Base-by-base conservation (phyloP, 2,888 invertebrate genomes). In the Euzophera pinguis region DNA sequence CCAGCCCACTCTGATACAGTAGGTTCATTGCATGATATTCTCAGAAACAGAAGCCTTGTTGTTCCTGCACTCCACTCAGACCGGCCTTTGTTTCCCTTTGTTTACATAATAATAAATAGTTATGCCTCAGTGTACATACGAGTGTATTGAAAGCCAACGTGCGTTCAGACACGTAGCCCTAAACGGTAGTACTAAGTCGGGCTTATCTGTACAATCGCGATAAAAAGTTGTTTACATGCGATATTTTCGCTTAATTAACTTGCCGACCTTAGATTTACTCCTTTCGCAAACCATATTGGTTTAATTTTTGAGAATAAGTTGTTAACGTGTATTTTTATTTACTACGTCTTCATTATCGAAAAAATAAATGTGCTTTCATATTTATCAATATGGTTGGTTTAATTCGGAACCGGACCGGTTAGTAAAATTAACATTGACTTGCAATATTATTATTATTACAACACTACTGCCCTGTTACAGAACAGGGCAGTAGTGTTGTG, bases 11-110 rank as follows among this genome's bases (percentile, higher is more conserved):
- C 16, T 14, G 48, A 27, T 14, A 37, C n/a, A 14, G 60, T 50
- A 57, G 54, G 73, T 67, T 73, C 71, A 69, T 67, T 56, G 67
- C 56, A 64, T 69, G 63, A 66, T 73, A 65, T 84, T 79, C 79
- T 59, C 54, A 75, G 82, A 81, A 84, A 86, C 84, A 84, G 82
- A 78, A 73, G 84, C 73, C 71, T 75, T 71, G 73, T 82, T 85
- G 80, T 84, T 73, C 66, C 59, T 3, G 39, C 5, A 55, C 60
- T 56, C 51, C 59, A 59, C 67, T 77, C 64, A 66, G 75, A 73
- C 73, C 57, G 61, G 34, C 68, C 67, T 81, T 84, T 84, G 84
- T 84, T 81, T 66, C 61, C 34, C 35, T 49, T 41, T 53, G 56
- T 60, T 60, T 60, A 67, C 63, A 55, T 57, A 55, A 60, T 53